Conservation (phyloP, 1,140 invertebrate genomes). For the Drosophila mojavensis region DNA sequence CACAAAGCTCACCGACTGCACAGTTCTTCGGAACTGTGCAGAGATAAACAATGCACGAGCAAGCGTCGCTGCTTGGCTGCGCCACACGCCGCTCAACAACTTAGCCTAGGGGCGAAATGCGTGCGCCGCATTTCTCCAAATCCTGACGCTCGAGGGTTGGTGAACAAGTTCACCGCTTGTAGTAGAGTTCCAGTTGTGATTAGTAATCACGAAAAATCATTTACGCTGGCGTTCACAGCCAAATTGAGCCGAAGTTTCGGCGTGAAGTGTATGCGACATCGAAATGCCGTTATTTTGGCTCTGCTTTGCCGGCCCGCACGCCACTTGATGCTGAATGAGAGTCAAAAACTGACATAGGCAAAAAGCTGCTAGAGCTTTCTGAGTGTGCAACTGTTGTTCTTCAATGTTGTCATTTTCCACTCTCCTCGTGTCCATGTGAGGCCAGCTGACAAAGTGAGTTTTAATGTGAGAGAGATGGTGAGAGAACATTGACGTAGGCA, state of each 20-base stretch:
- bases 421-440: slow-evolving; percentile 30
- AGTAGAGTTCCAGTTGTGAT: slow-evolving; percentile 11
- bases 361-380: slow-evolving; percentile 8
- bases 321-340: slow-evolving; percentile 43
- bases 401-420: slow-evolving; percentile 14
- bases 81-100: not conserved
- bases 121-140: slow-evolving; percentile 19
- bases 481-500: slow-evolving; percentile 14
- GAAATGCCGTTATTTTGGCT: slow-evolving; percentile 35
- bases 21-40: slow-evolving; percentile 9
- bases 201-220: not conserved
- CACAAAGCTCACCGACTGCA: slow-evolving; percentile 5
- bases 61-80: not conserved
- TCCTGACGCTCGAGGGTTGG: slow-evolving; percentile 24
- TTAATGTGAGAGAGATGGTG: slow-evolving; percentile 11
- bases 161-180: slow-evolving; percentile 22
- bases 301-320: slow-evolving; percentile 56
- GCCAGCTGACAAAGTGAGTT: slow-evolving; percentile 23
- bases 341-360: slow-evolving; percentile 4
- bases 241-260: slow-evolving; percentile 58
- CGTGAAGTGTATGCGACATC: slow-evolving; percentile 31
- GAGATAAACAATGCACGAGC: not conserved
- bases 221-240: slow-evolving; percentile 59
- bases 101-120: slow-evolving; percentile 51
- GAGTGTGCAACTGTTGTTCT: not conserved